Evolutionary conservation across 2,113 vertebrate genomes (phyloP), one percentile per base, ranked within the genome.

Genomic region (Benitochromis conjunctus): DNA sequence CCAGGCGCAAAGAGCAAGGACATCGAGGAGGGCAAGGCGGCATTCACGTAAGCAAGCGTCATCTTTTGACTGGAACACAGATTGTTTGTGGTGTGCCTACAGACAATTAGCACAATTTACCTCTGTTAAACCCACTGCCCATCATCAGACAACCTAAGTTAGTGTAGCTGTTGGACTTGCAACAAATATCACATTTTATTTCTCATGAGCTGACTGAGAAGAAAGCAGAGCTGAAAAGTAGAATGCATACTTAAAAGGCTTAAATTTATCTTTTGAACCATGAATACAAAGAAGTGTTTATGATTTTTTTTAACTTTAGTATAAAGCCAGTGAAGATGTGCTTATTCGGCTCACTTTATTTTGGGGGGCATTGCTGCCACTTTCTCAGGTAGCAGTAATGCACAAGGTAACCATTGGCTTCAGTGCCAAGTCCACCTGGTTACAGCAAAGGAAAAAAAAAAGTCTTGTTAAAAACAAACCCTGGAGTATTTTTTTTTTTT

Each of bases 1-100:
- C 98, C 98, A 0, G 97, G 98, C 0, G 97, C 97, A 81, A 99
- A 99, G 95, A 96, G 95, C 95, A 99, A 99, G 91, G 98, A 99
- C 96, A 97, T 99, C 9, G 99, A 99, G 90, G 98, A 99, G 95
- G 98, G 99, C 81, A 98, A 99, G 90, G 98, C 98, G 0, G 98
- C 98, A 14, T 99, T 99, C 96, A 98, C 97, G 99, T 99, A 92
- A 98, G 98, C 79, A 0, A 16, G 34, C 1, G 1, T n/a, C 36
- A 4, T 18, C 13, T 19, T 64, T 56, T 41, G 19, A 16, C 53
- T 10, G 11, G 1, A 43, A 12, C 43, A 0, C 69, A 31, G 9
- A 31, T 0, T 74, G 26, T 48, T 51, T 74, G 69, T 74, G 43
- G 9, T 29, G 69, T 74, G 43, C 43, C 4, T 48, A 29, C 14